Conservation (phyloP, 2,113 vertebrate genomes). For the Dermatemys mawii region DNA sequence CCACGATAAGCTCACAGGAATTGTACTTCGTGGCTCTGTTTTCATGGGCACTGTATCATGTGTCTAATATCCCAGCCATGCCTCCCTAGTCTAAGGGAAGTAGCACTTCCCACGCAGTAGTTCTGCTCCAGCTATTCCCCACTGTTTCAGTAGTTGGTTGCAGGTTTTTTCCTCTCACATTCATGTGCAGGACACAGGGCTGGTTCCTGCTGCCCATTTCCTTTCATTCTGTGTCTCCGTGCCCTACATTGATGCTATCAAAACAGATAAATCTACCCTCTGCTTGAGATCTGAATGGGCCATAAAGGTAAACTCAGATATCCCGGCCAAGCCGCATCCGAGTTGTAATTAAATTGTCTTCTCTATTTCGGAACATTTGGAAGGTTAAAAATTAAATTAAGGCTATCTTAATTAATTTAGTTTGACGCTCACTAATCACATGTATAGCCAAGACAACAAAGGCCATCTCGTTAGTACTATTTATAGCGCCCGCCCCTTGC, state of each 20-base stretch:
- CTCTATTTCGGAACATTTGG: slow-evolving; percentile 61
- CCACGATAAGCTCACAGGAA: not conserved
- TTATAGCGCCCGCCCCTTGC: slow-evolving; percentile 52
- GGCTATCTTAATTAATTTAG: slow-evolving; percentile 65
- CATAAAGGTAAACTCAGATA: not conserved
- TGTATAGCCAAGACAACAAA: slow-evolving; percentile 49
- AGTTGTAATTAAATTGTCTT: slow-evolving; percentile 61
- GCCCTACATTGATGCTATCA: not conserved
- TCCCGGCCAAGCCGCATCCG: not conserved
- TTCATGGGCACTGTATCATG: not conserved
- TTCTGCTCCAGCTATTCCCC: not conserved
- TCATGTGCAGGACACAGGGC: not conserved
- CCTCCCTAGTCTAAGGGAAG: not conserved
- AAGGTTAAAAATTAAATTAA: slow-evolving; percentile 71
- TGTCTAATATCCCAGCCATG: not conserved
- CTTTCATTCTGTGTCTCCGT: not conserved
- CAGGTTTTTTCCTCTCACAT: not conserved
- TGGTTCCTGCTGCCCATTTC: not conserved
- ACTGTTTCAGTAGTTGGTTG: not conserved
- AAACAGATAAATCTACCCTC: slow-evolving; percentile 22
- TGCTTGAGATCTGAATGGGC: slow-evolving; percentile 26
- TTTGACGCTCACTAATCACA: slow-evolving; percentile 42
- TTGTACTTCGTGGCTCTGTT: not conserved
- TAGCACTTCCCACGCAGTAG: not conserved
- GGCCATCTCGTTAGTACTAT: slow-evolving; percentile 51